phyloP scores from a whole-genome alignment of 2,797 vertebrate genomes.

The Enoplosus armatus region DNA sequence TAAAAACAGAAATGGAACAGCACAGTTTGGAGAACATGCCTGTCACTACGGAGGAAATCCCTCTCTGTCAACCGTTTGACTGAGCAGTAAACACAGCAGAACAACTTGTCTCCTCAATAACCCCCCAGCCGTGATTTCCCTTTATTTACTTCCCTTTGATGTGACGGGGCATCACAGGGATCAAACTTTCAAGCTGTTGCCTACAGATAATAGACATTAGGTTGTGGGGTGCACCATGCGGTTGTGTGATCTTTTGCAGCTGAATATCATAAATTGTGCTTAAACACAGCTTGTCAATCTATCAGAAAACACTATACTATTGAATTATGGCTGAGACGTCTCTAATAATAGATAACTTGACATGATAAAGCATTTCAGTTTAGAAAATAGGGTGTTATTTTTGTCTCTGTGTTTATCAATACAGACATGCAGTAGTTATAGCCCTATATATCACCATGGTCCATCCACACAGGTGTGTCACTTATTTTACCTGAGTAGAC shows the following conservation, averaged over 20 bases:
- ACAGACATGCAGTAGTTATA: neutral
- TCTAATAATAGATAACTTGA: neutral
- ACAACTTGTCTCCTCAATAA: slow-evolving; percentile 60
- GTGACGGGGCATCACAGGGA: slow-evolving; percentile 40
- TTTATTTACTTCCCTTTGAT: slow-evolving; percentile 60
- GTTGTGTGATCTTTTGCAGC: slow-evolving; percentile 18
- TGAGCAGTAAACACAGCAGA: slow-evolving; percentile 65
- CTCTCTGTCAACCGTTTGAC: slow-evolving; percentile 52
- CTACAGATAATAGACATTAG: slow-evolving; percentile 51
- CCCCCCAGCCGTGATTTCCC: slow-evolving; percentile 38
- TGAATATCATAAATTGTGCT: slow-evolving; percentile 4
- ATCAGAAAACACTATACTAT: neutral
- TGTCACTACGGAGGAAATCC: slow-evolving; percentile 53
- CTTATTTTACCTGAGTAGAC: neutral
- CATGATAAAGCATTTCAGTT: neutral
- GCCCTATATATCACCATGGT: neutral
- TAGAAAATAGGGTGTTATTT: neutral
- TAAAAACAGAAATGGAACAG: slow-evolving; percentile 38
- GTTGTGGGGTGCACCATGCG: neutral
- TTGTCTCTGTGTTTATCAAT: neutral
- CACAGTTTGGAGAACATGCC: slow-evolving; percentile 31
- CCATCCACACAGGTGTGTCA: neutral
- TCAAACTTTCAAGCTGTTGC: slow-evolving; percentile 55
- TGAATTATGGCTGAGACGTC: neutral
- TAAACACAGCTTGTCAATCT: slow-evolving; percentile 1